Percentiles rank a stretch among this genome's conserved stretches.
Conservation (phyloP, 2,113 vertebrate species). For the Otolemur garnettii region DNA sequence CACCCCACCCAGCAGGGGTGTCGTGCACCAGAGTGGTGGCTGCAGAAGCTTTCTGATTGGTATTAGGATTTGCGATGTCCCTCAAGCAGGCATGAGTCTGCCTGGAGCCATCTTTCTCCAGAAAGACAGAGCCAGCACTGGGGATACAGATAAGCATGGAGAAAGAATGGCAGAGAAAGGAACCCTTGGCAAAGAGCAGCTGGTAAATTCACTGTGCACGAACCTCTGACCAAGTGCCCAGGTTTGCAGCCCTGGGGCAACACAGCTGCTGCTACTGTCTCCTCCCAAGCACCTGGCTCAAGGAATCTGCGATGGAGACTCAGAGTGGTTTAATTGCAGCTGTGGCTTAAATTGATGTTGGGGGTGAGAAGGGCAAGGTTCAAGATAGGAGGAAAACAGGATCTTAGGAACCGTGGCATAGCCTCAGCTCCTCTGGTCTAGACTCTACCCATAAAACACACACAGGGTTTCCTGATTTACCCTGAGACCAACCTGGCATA, state of each 20-base stretch:
- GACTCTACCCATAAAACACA: background rate
- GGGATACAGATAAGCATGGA: background rate
- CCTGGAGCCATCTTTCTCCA: constrained; percentile 33
- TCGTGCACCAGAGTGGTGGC: background rate
- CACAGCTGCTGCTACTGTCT: constrained; percentile 24
- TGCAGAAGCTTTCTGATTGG: background rate
- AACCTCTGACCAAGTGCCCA: background rate
- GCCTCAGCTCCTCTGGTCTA: background rate
- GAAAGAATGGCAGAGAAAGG: background rate
- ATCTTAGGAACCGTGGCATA: background rate
- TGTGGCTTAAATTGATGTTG: background rate
- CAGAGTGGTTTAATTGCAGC: constrained; percentile 20
- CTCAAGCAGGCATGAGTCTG: background rate
- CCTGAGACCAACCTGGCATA: background rate
- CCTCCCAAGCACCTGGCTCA: background rate
- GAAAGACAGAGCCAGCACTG: background rate
- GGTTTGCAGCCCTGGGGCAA: background rate
- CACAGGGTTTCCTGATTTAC: background rate
- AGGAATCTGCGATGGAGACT: background rate
- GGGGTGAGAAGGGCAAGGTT: background rate
- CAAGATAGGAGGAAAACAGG: background rate
- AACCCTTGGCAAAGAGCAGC: background rate
- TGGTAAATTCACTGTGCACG: background rate
- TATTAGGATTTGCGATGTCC: background rate
- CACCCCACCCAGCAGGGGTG: background rate